Base-by-base conservation (phyloP, 2,888 invertebrate species). In the Rugalucina vietnamica region DNA sequence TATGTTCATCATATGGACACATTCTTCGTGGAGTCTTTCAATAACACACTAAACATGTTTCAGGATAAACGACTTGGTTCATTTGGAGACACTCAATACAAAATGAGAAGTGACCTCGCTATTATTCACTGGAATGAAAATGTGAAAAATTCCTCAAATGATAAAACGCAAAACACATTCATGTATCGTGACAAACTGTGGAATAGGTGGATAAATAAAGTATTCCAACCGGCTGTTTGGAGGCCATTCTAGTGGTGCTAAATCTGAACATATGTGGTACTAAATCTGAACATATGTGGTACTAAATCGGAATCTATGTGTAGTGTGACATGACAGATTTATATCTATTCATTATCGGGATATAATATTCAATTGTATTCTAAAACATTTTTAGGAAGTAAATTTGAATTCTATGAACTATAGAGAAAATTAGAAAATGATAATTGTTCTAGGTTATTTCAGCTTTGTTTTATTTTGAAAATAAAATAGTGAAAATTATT, bases 1-100 rank as follows among this genome's bases (percentile, higher is more conserved):
- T 65, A 65, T 34, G 34, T 65, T 4, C 65, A 65, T 65, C 65
- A 65, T 10, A 75, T 65, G 18, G 79, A 85, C 29, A 81, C 81
- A 43, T 76, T 65, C 24, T 81, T 79, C 54, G 79, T 81, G 4
- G 81, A 81, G 71, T 71, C 49, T 29, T 84, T 76, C 27, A 83
- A 83, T 50, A 85, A 85, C 73, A 57, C 74, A 2, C 71, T 79
- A 60, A 76, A 85, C 21, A 79, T 81, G 32, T 81, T 79, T 50
- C 76, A 79, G 37, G 73, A 81, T 43, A 81, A 81, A 49, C 49
- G 73, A 2, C 74, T 85, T 0, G 75, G 54, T 21, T 81, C 79
- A 39, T 21, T 79, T 50, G 79, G 71, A 27, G 34, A 76, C 21
- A 39, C 34, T 50, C 65, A 65, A 21, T 85, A 85, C 27, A 76